phyloP scores from a whole-genome alignment of 2,888 invertebrate species.

The Aphidoletes aphidimyza region DNA sequence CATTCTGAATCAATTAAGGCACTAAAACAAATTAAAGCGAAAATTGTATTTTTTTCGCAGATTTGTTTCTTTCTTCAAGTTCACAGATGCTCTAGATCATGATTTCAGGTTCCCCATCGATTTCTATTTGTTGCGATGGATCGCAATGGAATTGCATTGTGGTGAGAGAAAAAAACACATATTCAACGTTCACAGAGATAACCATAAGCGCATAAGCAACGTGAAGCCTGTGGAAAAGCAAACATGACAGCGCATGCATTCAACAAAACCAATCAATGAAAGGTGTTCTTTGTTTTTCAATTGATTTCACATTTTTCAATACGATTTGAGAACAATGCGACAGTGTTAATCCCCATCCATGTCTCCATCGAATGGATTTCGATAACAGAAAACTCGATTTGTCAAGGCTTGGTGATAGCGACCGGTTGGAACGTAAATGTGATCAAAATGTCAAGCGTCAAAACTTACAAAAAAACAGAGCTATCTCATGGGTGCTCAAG shows the following conservation, averaged over 20 bases:
- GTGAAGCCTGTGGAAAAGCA: background rate
- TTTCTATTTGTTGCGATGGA: background rate
- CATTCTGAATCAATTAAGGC: constrained; percentile 30
- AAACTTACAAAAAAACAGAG: background rate
- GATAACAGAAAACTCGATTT: constrained; percentile 27
- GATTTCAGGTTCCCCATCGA: constrained; percentile 16
- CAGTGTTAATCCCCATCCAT: background rate
- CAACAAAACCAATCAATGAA: background rate
- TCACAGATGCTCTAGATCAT: background rate
- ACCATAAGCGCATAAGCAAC: background rate
- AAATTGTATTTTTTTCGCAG: background rate
- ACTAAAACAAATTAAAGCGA: constrained; percentile 42
- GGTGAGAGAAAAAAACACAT: background rate
- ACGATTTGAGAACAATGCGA: background rate
- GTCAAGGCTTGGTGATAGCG: background rate
- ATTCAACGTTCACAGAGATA: background rate
- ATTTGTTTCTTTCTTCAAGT: background rate
- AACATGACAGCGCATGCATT: constrained; percentile 29
- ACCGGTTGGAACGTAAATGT: background rate
- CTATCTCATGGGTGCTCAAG: too few relatives aligned
- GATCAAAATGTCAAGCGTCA: background rate
- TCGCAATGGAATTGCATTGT: too few relatives aligned
- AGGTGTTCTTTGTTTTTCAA: background rate
- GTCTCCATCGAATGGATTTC: too few relatives aligned
- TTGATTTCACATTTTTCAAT: background rate